Base-by-base conservation (phyloP, 2,888 invertebrate species). In the Apotomis capreana region DNA sequence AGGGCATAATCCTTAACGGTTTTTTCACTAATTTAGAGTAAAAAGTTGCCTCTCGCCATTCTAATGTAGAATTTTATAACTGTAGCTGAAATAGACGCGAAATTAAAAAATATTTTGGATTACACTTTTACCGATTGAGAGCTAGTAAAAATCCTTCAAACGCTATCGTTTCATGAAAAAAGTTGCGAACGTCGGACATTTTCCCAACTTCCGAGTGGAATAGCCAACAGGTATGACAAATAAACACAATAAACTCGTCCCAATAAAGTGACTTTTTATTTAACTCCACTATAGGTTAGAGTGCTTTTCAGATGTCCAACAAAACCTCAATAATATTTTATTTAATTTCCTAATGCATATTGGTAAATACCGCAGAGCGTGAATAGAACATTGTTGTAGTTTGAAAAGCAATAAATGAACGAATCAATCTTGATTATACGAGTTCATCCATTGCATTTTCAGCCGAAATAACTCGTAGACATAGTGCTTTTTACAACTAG, bases 221-320 rank as follows among this genome's bases (percentile, higher is more conserved):
- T 68, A 46, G 60, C 60, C 61, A 61, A 68, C 55, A 69, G 69
- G 62, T 63, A 57, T 10, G 63, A 63, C 69, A 69, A 69, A 69
- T 69, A 69, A 69, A 62, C 61, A 44, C 55, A 15, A 62, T 62
- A 55, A 57, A 69, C 57, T 54, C 37, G 15, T 49, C 62, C 51
- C 57, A 57, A 57, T 49, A 26, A 37, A 57, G 40, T 58, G 15
- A 40, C 61, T 69, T 69, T 69, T 69, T 57, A 63, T 57, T 57
- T 57, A 15, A 69, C 49, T 55, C 51, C 57, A 49, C n/a, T 55
- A 57, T 63, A 51, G 40, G 54, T 40, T 57, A 51, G 57, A 62
- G 57, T 57, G 49, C 57, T 63, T 60, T 63, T 63, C 57, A 37
- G 36, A 8, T 12, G 46, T 9, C 68, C 10, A 54, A n/a, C 52